A percentile compares a stretch with the other conserved stretches of the same genome.
These are phyloP conservation scores for Xenentodon cancila DNA, from an alignment of 2,797 vertebrate species.

Conservation along the genomic window DNA sequence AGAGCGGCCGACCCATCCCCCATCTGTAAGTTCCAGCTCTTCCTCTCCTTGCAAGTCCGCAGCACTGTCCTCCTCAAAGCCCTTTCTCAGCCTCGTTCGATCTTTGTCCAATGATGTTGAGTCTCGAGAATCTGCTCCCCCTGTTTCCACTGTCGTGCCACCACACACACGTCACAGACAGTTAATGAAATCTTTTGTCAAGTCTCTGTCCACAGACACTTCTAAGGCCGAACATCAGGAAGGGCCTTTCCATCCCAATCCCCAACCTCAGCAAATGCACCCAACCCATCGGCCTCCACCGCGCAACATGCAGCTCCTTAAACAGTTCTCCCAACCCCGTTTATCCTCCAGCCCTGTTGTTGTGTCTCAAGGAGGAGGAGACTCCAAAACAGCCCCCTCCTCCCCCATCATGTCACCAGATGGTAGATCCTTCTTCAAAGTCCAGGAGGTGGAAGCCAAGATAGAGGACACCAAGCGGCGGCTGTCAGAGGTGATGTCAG, in stretches of 20 bases:
- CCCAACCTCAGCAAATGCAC: slow-evolving; percentile 75
- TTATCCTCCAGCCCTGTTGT: slow-evolving; percentile 82
- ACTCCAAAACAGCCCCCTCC: slow-evolving; percentile 98
- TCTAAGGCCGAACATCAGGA: slow-evolving; percentile 80
- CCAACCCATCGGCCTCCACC: slow-evolving; percentile 79
- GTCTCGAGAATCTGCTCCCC: slow-evolving; percentile 82
- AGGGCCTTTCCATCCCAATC: slow-evolving; percentile 61
- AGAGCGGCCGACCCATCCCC: slow-evolving; percentile 66
- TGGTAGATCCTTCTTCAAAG: slow-evolving; percentile 94
- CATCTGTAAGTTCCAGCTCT: slow-evolving; percentile 52
- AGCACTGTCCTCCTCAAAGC: slow-evolving; percentile 85
- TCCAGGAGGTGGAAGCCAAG: slow-evolving; percentile 96
- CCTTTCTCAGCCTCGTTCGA: slow-evolving; percentile 93
- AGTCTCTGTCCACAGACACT: slow-evolving; percentile 95
- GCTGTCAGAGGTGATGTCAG: slow-evolving; percentile 96
- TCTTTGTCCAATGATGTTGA: slow-evolving; percentile 95
- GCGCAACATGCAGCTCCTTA: slow-evolving; percentile 95
- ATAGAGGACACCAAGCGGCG: slow-evolving; percentile 97
- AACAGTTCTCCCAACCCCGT: slow-evolving; percentile 97
- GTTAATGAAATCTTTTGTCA: slow-evolving; percentile 96
- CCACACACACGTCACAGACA: slow-evolving; percentile 88
- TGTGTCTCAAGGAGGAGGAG: slow-evolving; percentile 77
- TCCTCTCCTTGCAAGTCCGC: slow-evolving; percentile 72
- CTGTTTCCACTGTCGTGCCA: slow-evolving; percentile 49
- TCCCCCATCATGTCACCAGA: slow-evolving; percentile 94